A percentile compares a stretch with the other conserved stretches of the same genome.
Evolutionary conservation across 1,140 invertebrate genomes (phyloP).

Genomic region (Ceratina japonica): DNA sequence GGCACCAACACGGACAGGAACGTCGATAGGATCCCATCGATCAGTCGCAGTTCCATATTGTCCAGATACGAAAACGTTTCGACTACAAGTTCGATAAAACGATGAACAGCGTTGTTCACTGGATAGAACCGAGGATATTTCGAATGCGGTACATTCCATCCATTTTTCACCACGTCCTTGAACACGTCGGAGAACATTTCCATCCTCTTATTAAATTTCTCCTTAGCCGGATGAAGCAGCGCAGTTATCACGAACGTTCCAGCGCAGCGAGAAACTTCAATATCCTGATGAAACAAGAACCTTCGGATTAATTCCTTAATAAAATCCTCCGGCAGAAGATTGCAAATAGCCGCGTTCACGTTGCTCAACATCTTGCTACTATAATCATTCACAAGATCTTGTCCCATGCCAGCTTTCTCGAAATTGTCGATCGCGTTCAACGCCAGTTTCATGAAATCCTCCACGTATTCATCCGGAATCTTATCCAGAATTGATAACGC

Average conservation of each 20-base stretch:
- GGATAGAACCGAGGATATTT: conserved; percentile 6
- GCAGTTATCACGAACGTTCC: not conserved
- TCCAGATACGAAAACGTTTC: rapidly evolving
- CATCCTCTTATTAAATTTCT: conserved; percentile 25
- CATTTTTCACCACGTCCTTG: not conserved
- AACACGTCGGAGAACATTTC: conserved; percentile 29
- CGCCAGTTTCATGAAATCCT: conserved; percentile 37
- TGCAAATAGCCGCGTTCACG: conserved; percentile 18
- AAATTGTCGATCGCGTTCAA: conserved; percentile 42
- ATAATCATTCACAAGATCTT: rapidly evolving
- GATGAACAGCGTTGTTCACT: conserved; percentile 16
- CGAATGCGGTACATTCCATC: conserved; percentile 36
- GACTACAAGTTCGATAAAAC: conserved; percentile 26
- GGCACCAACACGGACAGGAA: conserved; percentile 42
- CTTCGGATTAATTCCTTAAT: conserved; percentile 26
- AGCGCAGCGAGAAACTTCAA: not conserved
- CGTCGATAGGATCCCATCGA: conserved; percentile 34
- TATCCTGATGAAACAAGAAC: conserved; percentile 43
- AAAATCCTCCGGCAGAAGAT: conserved; percentile 49
- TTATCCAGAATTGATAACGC: not conserved
- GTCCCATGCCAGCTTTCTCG: not conserved
- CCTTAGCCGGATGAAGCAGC: conserved; percentile 6
- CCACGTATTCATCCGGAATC: conserved; percentile 59
- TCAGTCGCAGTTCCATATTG: not conserved
- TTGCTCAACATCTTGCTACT: not conserved